Evolutionary conservation across 1,140 invertebrate species (phyloP).

Genomic region (Cephus cinctus): DNA sequence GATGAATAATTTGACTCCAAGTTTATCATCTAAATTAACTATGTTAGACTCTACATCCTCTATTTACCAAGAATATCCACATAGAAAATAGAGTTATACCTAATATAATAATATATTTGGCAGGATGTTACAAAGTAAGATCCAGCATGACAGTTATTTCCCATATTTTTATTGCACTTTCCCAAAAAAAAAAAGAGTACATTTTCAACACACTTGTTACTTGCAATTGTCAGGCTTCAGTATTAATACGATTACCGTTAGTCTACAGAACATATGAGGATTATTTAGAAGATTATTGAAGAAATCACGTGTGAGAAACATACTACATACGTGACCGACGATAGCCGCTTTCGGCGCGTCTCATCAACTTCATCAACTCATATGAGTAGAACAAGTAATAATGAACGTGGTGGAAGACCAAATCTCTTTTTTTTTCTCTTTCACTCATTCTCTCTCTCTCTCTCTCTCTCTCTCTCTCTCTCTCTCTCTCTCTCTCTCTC

Average conservation of each 20-base stretch:
- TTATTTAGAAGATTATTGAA: background rate
- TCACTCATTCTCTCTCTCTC: background rate
- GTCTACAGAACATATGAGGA: background rate
- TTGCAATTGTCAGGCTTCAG: slow-evolving; percentile 15
- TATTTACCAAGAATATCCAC: too few species aligned
- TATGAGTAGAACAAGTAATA: too few species aligned
- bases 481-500: too few species aligned
- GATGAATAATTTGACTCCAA: too few species aligned
- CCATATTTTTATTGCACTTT: slow-evolving; percentile 48
- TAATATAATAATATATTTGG: too few species aligned
- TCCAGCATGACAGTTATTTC: slow-evolving; percentile 14
- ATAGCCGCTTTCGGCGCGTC: too few species aligned
- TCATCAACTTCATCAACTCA: slow-evolving; percentile 12
- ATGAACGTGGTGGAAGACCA: slow-evolving; percentile 21
- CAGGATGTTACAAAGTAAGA: too few species aligned
- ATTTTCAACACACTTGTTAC: slow-evolving; percentile 27
- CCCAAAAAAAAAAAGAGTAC: slow-evolving; percentile 44
- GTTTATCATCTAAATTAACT: too few species aligned
- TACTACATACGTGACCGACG: too few species aligned
- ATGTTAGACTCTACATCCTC: too few species aligned
- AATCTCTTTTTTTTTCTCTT: slow-evolving; percentile 16
- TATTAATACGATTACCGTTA: background rate
- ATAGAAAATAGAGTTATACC: background rate
- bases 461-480: too few species aligned
- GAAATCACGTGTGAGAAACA: too few species aligned